A percentile compares a stretch with the other conserved stretches of the same genome.
Conservation (phyloP, 2,888 invertebrate species). For the Chloroclystis v-ata region DNA sequence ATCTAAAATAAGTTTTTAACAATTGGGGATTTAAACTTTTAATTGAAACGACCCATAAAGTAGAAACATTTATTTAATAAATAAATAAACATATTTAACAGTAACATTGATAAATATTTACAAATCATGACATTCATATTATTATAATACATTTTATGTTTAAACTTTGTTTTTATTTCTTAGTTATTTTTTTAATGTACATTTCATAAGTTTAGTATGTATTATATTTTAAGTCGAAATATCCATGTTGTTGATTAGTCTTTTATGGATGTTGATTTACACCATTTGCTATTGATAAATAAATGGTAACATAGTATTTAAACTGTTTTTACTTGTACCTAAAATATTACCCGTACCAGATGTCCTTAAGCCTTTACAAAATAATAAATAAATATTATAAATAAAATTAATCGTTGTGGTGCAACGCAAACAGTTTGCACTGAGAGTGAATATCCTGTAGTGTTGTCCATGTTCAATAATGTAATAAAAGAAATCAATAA, state of each 20-base stretch:
- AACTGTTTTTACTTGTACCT: conserved; percentile 23
- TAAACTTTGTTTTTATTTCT: conserved; percentile 52
- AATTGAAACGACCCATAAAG: neutral
- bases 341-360: too few relatives aligned
- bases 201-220: conserved; percentile 56
- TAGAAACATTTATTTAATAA: too few relatives aligned
- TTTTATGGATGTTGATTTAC: conserved; percentile 77
- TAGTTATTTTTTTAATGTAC: conserved; percentile 47
- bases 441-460: too few relatives aligned
- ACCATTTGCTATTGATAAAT: conserved; percentile 76
- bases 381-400: neutral
- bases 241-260: conserved; percentile 78
- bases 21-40: too few relatives aligned
- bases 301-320: conserved; percentile 66
- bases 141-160: conserved; percentile 55
- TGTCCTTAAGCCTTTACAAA: too few relatives aligned
- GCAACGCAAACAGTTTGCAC: too few relatives aligned
- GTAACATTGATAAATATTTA: conserved; percentile 29
- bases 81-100: too few relatives aligned
- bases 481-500: too few relatives aligned
- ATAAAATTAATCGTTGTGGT: too few relatives aligned
- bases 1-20: too few relatives aligned
- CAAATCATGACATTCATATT: conserved; percentile 42
- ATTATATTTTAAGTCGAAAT: conserved; percentile 54
- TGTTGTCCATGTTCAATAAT: too few relatives aligned